Conservation (phyloP, 2,888 invertebrate species). For the Drosophila mimetica region DNA sequence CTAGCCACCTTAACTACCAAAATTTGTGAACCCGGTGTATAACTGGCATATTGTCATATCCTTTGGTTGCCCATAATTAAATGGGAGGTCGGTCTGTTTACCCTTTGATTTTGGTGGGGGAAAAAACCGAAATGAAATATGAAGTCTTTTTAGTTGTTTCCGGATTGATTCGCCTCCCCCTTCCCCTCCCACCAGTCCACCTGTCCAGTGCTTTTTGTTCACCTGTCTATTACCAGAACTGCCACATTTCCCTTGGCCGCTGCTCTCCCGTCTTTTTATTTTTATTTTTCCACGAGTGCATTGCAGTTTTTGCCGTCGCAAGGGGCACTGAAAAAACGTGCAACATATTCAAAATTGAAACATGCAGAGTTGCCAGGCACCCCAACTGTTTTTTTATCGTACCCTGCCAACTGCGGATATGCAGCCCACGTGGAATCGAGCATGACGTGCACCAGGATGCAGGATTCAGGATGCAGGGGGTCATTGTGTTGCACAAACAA, state of each 20-base stretch:
- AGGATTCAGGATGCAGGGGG: slow-evolving; percentile 9
- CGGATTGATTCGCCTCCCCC: slow-evolving; percentile 11
- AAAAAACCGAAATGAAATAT: slow-evolving; percentile 20
- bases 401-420: slow-evolving; percentile 8
- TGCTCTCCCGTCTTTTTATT: slow-evolving; percentile 17
- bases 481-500: slow-evolving; percentile 64
- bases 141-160: slow-evolving; percentile 29
- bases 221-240: slow-evolving; percentile 34
- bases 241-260: slow-evolving; percentile 15
- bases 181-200: no score
- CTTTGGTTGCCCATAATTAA: slow-evolving; percentile 21
- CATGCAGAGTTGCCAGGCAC: slow-evolving; percentile 37
- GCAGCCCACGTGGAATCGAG: slow-evolving; percentile 7
- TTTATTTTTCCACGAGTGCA: slow-evolving; percentile 29
- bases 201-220: slow-evolving; percentile 5
- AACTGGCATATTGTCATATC: slow-evolving; percentile 6
- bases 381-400: background rate
- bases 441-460: slow-evolving; percentile 16
- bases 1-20: background rate
- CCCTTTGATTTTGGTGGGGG: slow-evolving; percentile 12
- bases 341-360: slow-evolving; percentile 66
- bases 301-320: slow-evolving; percentile 17
- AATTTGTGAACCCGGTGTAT: background rate
- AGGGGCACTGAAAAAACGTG: slow-evolving; percentile 17
- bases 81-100: slow-evolving; percentile 8